These are phyloP conservation scores for Hirtodrosophila cameraria DNA, from an alignment of 2,888 invertebrate genomes.

Conservation along the genomic window DNA sequence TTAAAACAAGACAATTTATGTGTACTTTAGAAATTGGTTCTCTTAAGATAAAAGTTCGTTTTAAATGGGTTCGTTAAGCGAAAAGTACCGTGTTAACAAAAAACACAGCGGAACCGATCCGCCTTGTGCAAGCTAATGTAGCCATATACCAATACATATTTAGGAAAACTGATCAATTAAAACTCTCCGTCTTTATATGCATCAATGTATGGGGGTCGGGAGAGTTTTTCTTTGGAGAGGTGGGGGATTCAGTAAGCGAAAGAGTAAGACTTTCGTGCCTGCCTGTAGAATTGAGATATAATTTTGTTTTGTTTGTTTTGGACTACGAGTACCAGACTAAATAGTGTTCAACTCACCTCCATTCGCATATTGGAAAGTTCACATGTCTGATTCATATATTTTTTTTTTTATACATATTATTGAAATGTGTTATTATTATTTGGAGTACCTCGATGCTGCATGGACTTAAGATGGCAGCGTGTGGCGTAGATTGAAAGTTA, in stretches of 20 bases:
- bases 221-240: not conserved
- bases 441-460: conserved; percentile 73
- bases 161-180: no score
- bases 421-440: conserved; percentile 71
- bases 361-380: conserved; percentile 34
- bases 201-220: not conserved
- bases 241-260: conserved; percentile 20
- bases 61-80: no score
- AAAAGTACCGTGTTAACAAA: no score
- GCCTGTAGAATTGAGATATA: conserved; percentile 35
- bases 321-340: conserved; percentile 36
- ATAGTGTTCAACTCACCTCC: conserved; percentile 48
- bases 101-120: no score
- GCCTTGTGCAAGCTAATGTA: no score
- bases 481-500: not conserved
- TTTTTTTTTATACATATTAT: conserved; percentile 57
- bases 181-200: not conserved
- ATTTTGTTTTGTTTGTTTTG: conserved; percentile 8
- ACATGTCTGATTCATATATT: conserved; percentile 33
- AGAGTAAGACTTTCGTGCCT: conserved; percentile 26
- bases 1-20: no score
- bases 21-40: no score
- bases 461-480: conserved; percentile 24
- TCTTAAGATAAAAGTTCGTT: no score
- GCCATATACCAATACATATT: no score